These are phyloP conservation scores for Lepetodrilus schrolli DNA, from an alignment of 2,888 invertebrate genomes.

Conservation along the genomic window DNA sequence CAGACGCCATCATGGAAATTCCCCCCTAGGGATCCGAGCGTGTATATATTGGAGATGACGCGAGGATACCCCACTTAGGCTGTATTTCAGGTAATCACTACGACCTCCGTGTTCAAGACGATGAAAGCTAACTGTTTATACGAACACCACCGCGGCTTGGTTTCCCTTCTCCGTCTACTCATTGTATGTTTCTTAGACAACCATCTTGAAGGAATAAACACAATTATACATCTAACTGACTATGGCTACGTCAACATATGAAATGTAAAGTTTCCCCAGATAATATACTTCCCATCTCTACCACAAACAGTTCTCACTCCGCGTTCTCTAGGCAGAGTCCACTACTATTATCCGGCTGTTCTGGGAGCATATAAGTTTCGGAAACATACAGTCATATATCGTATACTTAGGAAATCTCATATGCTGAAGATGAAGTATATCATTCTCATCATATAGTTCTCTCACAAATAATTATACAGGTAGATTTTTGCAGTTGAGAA, in stretches of 20 bases:
- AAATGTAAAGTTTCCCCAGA: background rate
- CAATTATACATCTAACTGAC: slow-evolving; percentile 18
- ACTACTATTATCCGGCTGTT: too few relatives aligned
- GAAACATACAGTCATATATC: too few relatives aligned
- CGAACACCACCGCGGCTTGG: background rate
- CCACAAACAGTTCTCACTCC: too few relatives aligned
- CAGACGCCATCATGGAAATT: too few relatives aligned
- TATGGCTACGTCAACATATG: slow-evolving; percentile 2
- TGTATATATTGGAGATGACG: background rate
- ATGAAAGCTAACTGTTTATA: slow-evolving; percentile 11
- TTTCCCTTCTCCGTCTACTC: background rate
- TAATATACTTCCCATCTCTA: background rate
- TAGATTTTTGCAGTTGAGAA: too few relatives aligned
- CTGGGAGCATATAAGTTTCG: too few relatives aligned
- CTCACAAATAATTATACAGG: too few relatives aligned
- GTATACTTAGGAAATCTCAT: too few relatives aligned
- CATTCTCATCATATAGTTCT: too few relatives aligned
- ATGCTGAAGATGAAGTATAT: too few relatives aligned
- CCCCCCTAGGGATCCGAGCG: background rate
- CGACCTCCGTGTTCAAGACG: background rate
- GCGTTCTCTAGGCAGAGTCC: too few relatives aligned
- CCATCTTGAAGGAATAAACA: slow-evolving; percentile 20
- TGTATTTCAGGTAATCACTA: background rate
- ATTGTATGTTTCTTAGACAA: slow-evolving; percentile 10
- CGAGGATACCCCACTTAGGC: background rate